phyloP scores from a whole-genome alignment of 2,113 vertebrate species.

The Phaethornis superciliosus region DNA sequence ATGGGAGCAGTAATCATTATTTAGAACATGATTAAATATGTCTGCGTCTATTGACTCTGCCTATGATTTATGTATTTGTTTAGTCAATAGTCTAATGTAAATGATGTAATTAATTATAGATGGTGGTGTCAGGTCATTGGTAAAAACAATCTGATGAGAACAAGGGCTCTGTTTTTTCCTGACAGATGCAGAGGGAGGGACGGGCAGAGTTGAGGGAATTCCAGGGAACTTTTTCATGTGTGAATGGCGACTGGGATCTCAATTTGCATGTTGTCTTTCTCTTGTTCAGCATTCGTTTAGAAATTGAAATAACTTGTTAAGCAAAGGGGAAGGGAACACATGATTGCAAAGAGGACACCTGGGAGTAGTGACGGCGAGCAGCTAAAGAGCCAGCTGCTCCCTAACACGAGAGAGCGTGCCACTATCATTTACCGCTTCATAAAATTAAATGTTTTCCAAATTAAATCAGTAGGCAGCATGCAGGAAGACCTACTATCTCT shows the following conservation, averaged over 20 bases:
- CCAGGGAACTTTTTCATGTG: constrained; percentile 86
- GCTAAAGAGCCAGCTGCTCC: constrained; percentile 86
- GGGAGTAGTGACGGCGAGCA: constrained; percentile 77
- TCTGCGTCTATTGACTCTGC: constrained; percentile 95
- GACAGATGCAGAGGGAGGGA: constrained; percentile 85
- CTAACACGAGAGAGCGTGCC: constrained; percentile 80
- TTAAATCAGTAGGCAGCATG: constrained; percentile 84
- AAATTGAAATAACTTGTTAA: constrained; percentile 91
- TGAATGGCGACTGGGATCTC: constrained; percentile 82
- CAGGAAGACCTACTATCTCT: constrained; percentile 81
- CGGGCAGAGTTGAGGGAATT: constrained; percentile 87
- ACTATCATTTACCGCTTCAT: constrained; percentile 88
- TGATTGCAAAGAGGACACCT: constrained; percentile 82
- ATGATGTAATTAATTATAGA: constrained; percentile 99
- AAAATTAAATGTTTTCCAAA: constrained; percentile 91
- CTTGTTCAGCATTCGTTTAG: constrained; percentile 85
- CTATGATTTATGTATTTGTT: constrained; percentile 99
- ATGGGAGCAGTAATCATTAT: constrained; percentile 97
- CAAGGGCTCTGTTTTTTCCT: constrained; percentile 85
- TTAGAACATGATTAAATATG: constrained; percentile 99
- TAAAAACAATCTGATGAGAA: constrained; percentile 90
- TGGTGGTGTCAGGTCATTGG: constrained; percentile 90
- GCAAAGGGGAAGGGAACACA: constrained; percentile 83
- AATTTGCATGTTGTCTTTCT: constrained; percentile 89
- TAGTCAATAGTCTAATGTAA: constrained; percentile 99